These are phyloP conservation scores for Lagothrix lagotricha DNA, from an alignment of 2,797 vertebrate species.

Conservation along the genomic window DNA sequence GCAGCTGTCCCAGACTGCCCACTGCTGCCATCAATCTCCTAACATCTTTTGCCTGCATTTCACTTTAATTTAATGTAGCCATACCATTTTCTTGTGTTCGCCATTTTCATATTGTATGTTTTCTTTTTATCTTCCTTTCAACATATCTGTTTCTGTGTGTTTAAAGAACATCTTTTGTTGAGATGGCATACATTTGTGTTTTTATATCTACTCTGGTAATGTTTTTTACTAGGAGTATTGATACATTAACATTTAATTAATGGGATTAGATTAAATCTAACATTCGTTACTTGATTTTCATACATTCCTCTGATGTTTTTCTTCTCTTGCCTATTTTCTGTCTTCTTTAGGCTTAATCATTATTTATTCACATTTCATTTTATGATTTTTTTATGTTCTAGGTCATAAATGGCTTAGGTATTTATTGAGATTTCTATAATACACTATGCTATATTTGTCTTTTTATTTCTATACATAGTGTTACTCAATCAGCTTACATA, in stretches of 20 bases:
- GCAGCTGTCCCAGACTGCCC: no score
- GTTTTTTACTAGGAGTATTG: not conserved
- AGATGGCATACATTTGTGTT: not conserved
- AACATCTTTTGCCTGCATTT: not conserved
- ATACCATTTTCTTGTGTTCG: not conserved
- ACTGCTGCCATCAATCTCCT: not conserved
- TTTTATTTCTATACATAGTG: not conserved
- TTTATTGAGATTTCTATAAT: not conserved
- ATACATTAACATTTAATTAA: not conserved
- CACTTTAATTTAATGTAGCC: not conserved
- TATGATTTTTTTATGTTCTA: not conserved
- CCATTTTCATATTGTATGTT: not conserved
- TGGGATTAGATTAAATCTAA: not conserved
- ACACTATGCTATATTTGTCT: not conserved
- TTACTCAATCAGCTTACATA: not conserved
- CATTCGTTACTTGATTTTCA: not conserved
- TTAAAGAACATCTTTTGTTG: not conserved
- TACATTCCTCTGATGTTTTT: not conserved
- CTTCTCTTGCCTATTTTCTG: not conserved
- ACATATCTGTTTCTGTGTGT: not conserved
- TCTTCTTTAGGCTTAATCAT: not conserved
- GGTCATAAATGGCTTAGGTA: not conserved
- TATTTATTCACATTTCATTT: constrained; percentile 26
- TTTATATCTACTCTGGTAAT: not conserved
- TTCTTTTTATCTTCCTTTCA: not conserved